A percentile compares a stretch with the other conserved stretches of the same genome.
Evolutionary conservation across 2,797 vertebrate species (phyloP).

Genomic region (Anguilla pacifica): DNA sequence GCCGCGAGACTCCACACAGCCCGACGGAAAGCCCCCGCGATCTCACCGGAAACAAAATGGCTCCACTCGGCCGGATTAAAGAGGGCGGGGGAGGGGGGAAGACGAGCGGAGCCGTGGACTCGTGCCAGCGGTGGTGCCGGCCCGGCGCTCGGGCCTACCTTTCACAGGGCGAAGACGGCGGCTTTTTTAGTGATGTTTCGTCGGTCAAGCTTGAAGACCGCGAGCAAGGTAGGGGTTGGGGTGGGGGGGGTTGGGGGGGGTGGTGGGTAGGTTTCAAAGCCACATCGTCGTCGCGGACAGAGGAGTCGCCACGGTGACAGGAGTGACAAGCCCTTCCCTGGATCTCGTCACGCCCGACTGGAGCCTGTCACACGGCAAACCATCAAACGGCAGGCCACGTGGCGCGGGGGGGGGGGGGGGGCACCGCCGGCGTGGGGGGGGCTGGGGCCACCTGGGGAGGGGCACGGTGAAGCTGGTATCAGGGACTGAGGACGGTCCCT

Average conservation of each 20-base stretch:
- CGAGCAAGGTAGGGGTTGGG: not conserved
- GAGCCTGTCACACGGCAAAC: constrained; percentile 54
- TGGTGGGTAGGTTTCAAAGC: constrained; percentile 34
- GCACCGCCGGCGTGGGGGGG: constrained; percentile 41
- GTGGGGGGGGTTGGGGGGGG: not conserved
- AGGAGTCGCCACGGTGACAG: constrained; percentile 52
- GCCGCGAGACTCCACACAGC: not conserved
- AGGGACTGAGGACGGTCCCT: not conserved
- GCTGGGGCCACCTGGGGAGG: constrained; percentile 41
- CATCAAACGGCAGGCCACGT: constrained; percentile 39
- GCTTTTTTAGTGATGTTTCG: not conserved
- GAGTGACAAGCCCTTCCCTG: constrained; percentile 49
- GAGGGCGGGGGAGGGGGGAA: not conserved
- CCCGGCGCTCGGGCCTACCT: not conserved
- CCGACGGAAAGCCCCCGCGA: not conserved
- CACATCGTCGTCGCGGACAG: constrained; percentile 41
- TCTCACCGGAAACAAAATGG: not conserved
- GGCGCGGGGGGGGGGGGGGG: constrained; percentile 33
- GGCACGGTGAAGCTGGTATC: not conserved
- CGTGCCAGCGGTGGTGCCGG: no score
- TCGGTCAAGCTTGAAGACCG: not conserved
- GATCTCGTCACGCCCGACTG: constrained; percentile 51
- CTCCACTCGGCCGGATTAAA: not conserved
- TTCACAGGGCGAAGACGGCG: not conserved
- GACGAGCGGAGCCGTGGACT: not conserved